These are phyloP conservation scores for Zosterops hypoxanthus DNA, from an alignment of 2,113 vertebrate species.

Conservation along the genomic window DNA sequence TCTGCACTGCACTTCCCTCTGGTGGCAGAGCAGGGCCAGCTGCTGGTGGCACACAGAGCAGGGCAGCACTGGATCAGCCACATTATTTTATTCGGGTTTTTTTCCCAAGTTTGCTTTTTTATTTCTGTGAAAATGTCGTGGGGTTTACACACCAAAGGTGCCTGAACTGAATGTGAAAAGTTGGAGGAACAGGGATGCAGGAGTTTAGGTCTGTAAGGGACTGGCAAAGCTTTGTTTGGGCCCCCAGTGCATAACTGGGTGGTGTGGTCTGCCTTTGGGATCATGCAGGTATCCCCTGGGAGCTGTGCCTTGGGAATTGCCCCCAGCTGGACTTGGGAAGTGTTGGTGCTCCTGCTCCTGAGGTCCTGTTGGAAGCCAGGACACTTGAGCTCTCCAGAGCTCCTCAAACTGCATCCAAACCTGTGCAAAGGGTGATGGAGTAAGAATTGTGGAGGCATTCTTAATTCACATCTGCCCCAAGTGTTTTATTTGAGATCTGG, in stretches of 20 bases:
- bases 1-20: neutral
- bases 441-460: neutral
- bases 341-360: accelerated
- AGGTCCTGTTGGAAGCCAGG: neutral
- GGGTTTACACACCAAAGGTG: neutral
- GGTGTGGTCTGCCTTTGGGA: neutral
- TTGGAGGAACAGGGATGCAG: neutral
- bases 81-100: accelerated
- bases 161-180: neutral
- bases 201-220: neutral
- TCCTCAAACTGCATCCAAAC: neutral
- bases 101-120: neutral
- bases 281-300: neutral
- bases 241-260: neutral
- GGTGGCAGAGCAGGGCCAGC: neutral
- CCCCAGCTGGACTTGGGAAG: neutral
- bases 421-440: neutral
- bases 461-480: neutral
- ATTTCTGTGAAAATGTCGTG: accelerated
- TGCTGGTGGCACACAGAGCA: neutral
- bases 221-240: no score
- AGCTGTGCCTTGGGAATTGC: neutral
- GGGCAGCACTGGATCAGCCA: neutral
- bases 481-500: neutral
- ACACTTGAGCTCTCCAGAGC: neutral